phyloP scores from a whole-genome alignment of 2,888 invertebrate species.

The Anodontia alba region DNA sequence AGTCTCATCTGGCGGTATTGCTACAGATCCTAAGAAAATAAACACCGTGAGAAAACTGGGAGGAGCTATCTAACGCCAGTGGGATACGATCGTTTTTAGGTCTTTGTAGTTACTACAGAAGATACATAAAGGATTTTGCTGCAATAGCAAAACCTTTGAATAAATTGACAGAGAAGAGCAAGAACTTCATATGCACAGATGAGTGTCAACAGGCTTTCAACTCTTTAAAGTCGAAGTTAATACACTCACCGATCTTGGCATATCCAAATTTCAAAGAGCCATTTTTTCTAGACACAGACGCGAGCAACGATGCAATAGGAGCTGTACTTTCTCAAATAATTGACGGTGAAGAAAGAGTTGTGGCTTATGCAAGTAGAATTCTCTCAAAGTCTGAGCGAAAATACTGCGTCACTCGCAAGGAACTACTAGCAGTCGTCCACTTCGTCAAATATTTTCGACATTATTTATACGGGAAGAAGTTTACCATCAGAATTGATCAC shows the following conservation, averaged over 20 bases:
- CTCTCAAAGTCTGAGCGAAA: no score
- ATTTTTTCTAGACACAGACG: conserved; percentile 62
- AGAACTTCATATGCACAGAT: background rate
- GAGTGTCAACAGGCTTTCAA: no score
- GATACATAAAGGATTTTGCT: background rate
- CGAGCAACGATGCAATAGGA: conserved; percentile 56
- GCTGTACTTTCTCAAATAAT: conserved; percentile 53
- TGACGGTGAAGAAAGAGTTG: conserved; percentile 58
- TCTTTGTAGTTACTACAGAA: background rate
- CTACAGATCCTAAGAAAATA: no score
- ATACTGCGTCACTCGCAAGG: conserved; percentile 52
- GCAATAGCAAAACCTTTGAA: background rate
- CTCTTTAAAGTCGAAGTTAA: no score
- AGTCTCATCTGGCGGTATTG: no score
- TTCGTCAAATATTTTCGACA: conserved; percentile 60
- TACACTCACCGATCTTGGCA: background rate
- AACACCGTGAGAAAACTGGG: background rate
- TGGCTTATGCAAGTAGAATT: no score
- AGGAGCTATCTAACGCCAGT: background rate
- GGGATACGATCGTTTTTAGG: background rate
- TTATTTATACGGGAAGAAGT: conserved; percentile 55
- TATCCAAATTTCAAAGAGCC: conserved; percentile 24
- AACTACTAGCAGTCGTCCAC: conserved; percentile 49
- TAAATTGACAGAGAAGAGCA: background rate
- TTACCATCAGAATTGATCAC: conserved; percentile 62